These are phyloP conservation scores for Bombyx mandarina DNA, from an alignment of 1,140 invertebrate genomes.

Conservation along the genomic window DNA sequence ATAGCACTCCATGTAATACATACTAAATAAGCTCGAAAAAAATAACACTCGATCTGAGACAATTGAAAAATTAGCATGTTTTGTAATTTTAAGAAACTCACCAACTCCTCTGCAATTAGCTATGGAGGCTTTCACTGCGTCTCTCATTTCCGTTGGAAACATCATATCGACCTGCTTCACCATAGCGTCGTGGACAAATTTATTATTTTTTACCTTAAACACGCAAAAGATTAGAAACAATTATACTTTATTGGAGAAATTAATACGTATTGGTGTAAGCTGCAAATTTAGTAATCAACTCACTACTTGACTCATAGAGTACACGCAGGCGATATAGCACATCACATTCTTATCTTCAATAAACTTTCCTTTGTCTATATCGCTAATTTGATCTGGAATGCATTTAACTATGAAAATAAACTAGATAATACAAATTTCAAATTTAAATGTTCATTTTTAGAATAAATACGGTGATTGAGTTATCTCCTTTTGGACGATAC, in stretches of 20 bases:
- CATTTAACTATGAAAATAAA: neutral
- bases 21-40: neutral
- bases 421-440: no score
- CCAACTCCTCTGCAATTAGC: constrained; percentile 18
- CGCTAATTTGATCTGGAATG: constrained; percentile 18
- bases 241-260: neutral
- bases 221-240: neutral
- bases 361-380: constrained; percentile 22
- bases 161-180: constrained; percentile 24
- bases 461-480: no score
- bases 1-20: neutral
- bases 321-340: constrained; percentile 24
- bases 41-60: neutral
- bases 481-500: no score
- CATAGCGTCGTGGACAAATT: constrained; percentile 18
- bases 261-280: neutral
- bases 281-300: constrained; percentile 8
- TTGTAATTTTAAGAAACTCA: constrained; percentile 5
- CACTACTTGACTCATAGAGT: constrained; percentile 15
- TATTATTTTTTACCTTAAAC: constrained; percentile 21
- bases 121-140: constrained; percentile 18
- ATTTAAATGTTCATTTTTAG: no score
- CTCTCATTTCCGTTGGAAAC: constrained; percentile 21
- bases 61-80: neutral
- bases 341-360: constrained; percentile 21